Evolutionary conservation across 1,140 invertebrate genomes (phyloP).

Genomic region (Cydia strobilella): DNA sequence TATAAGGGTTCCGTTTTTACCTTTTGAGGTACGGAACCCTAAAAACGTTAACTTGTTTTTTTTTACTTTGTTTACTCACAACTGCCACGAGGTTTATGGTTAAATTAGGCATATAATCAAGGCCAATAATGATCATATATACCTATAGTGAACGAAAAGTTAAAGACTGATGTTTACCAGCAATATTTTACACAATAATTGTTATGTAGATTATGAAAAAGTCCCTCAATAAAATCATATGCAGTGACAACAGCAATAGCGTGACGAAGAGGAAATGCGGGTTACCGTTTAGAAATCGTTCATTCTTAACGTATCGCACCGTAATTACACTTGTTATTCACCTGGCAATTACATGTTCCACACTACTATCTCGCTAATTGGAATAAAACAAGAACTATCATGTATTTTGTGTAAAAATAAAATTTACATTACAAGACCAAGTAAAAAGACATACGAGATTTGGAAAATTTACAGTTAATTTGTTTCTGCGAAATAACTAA

Average conservation of each 20-base stretch:
- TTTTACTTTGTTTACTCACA: too few species aligned
- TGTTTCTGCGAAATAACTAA: neutral
- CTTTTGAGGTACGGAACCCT: too few species aligned
- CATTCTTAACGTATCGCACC: slow-evolving; percentile 33
- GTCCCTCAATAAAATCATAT: slow-evolving; percentile 18
- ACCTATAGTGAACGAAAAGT: neutral
- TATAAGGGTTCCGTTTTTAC: too few species aligned
- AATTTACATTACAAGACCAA: neutral
- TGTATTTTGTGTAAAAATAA: neutral
- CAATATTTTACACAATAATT: slow-evolving; percentile 2
- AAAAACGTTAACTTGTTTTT: too few species aligned
- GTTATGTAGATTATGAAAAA: neutral
- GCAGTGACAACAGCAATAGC: slow-evolving; percentile 39
- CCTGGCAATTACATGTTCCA: slow-evolving; percentile 6
- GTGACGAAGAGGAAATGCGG: slow-evolving; percentile 53
- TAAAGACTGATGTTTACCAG: neutral
- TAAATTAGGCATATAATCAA: too few species aligned
- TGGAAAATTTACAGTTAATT: neutral
- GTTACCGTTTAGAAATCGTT: slow-evolving; percentile 54
- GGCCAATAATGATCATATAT: too few species aligned
- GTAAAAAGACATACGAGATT: neutral
- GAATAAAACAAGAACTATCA: neutral
- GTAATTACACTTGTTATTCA: slow-evolving; percentile 5
- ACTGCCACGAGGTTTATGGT: too few species aligned
- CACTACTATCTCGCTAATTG: neutral